Evolutionary conservation across 1,140 invertebrate genomes (phyloP), one percentile per base, ranked within the genome.

Genomic region (Luehdorfia chinensis): DNA sequence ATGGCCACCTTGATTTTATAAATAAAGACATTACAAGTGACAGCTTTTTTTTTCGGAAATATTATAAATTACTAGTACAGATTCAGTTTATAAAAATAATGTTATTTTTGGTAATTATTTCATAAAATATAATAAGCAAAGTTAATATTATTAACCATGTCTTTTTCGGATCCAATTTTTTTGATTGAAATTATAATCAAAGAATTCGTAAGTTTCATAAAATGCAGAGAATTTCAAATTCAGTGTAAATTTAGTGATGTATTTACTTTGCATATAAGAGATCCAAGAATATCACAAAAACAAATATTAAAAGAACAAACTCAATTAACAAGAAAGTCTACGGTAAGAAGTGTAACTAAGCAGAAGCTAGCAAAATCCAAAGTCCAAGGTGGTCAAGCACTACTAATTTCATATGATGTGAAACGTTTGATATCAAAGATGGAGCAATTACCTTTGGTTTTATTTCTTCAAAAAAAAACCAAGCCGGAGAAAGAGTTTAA

Each of bases 91-190:
- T 43, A 15, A 43, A 43, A 43, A 43, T 43, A 43, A 30, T 28
- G 15, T 12, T 43, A 16, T 14, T 16, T 46, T 14, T n/a, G n/a
- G 6, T 25, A 34, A 25, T 33, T 25, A n/a, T 34, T 8, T 30
- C 37, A 19, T 50, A 55, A 25, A 21, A 45, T n/a, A n/a, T n/a
- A n/a, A n/a, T n/a, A 39, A 13, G 28, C 37, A 5, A 41, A 39
- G 39, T 37, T 47, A 50, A 47, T 34, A 57, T 33, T 34, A 34
- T 36, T 45, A 19, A 75, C 60, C 54, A 85, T 83, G 78, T 43
- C 63, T 63, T 39, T 61, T 66, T 63, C 67, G 68, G 75, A 77
- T 73, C 76, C 76, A 59, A 69, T 72, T 60, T 80, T 83, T 66
- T 69, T 81, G 41, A 75, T 83, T 50, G 72, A 85, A 45, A 66